Percentiles rank a stretch among this genome's conserved stretches.
These are phyloP conservation scores for Chelidonichthys spinosus DNA, from an alignment of 2,797 vertebrate genomes.

Conservation along the genomic window DNA sequence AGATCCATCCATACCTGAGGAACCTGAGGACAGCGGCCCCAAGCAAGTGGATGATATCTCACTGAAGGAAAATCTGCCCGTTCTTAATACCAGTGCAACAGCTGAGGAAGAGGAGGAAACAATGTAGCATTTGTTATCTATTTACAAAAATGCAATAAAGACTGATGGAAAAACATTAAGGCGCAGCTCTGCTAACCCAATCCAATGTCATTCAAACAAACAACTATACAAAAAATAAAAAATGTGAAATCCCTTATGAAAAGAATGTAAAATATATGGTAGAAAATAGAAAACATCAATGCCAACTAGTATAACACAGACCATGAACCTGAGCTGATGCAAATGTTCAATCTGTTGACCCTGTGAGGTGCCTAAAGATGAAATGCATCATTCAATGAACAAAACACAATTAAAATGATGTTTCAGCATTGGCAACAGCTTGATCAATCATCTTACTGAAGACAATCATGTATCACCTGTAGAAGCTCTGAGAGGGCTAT, in stretches of 20 bases:
- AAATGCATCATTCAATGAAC: not conserved
- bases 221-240: not conserved
- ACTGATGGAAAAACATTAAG: not conserved
- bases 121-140: slow-evolving; percentile 46
- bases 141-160: too few relatives aligned
- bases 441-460: not conserved
- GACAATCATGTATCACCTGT: not conserved
- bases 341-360: not conserved
- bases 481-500: slow-evolving; percentile 9
- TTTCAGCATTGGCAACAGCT: not conserved
- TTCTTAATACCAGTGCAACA: slow-evolving; percentile 36
- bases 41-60: slow-evolving; percentile 79
- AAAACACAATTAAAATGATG: not conserved
- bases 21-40: slow-evolving; percentile 71
- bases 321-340: not conserved
- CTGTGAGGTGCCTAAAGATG: not conserved
- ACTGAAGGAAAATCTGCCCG: slow-evolving; percentile 70
- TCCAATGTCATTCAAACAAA: not conserved
- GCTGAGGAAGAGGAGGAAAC: slow-evolving; percentile 77
- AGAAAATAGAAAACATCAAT: not conserved
- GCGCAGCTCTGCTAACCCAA: not conserved
- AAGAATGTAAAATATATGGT: not conserved
- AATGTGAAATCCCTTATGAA: not conserved
- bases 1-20: slow-evolving; percentile 80
- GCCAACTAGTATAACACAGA: not conserved